phyloP scores from a whole-genome alignment of 2,113 vertebrate species.

The Cynocephalus volans region DNA sequence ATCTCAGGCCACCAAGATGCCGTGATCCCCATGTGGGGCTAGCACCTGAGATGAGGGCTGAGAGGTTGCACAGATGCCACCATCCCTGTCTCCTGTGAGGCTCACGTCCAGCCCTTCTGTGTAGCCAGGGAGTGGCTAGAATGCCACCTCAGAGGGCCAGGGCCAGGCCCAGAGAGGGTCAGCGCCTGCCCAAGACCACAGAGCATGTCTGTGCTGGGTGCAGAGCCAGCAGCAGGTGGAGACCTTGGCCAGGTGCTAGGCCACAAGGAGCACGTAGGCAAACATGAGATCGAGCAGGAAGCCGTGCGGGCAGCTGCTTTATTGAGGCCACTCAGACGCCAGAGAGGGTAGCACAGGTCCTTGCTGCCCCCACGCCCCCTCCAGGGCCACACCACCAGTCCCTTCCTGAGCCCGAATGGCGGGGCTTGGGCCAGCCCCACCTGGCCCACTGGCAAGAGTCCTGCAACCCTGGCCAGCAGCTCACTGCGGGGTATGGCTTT shows the following conservation, averaged over 20 bases:
- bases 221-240: fast-evolving
- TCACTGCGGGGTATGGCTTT: slow-evolving; percentile 68
- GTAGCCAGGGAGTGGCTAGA: neutral
- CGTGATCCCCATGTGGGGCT: fast-evolving
- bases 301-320: neutral
- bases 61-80: fast-evolving
- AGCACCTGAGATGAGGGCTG: neutral
- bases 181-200: neutral
- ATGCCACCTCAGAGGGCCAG: neutral
- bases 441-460: too few relatives aligned
- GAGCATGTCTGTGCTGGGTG: neutral
- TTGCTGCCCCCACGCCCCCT: neutral
- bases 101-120: fast-evolving
- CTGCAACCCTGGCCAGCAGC: neutral
- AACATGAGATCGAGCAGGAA: fast-evolving
- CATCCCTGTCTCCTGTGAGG: neutral
- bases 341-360: neutral
- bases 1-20: neutral
- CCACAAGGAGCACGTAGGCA: fast-evolving
- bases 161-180: neutral
- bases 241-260: neutral
- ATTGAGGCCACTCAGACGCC: neutral
- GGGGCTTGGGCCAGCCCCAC: too few relatives aligned
- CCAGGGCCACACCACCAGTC: neutral
- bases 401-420: neutral